Evolutionary conservation across 2,797 vertebrate species (phyloP).

Genomic region (Spondyliosoma cantharus): DNA sequence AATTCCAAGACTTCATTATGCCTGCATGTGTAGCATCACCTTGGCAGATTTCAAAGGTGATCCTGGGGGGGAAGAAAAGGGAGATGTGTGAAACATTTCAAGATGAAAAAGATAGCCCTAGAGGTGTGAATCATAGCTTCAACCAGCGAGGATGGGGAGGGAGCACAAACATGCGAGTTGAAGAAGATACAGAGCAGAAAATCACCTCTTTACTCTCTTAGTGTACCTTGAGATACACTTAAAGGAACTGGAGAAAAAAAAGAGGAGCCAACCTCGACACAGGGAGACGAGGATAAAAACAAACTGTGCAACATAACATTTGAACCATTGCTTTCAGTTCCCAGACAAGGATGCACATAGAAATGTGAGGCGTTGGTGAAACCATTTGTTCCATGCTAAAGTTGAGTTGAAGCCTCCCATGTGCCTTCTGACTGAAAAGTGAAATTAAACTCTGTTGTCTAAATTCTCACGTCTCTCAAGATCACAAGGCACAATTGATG

Average conservation of each 20-base stretch:
- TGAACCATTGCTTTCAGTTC: slow-evolving; percentile 15
- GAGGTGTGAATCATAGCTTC: slow-evolving; percentile 50
- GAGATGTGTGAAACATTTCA: slow-evolving; percentile 23
- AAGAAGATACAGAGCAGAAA: slow-evolving; percentile 23
- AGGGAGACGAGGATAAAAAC: neutral
- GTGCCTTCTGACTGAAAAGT: slow-evolving; percentile 9
- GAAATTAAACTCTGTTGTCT: slow-evolving; percentile 1
- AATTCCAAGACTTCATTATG: slow-evolving; percentile 11
- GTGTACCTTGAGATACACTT: neutral
- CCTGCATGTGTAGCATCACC: neutral
- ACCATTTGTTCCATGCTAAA: neutral
- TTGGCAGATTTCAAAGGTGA: slow-evolving; percentile 39
- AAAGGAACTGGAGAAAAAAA: slow-evolving; percentile 17
- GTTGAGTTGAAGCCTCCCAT: neutral
- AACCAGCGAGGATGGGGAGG: slow-evolving; percentile 13
- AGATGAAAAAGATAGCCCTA: slow-evolving; percentile 48
- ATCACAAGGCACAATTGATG: slow-evolving; percentile 21
- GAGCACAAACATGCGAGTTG: slow-evolving; percentile 18
- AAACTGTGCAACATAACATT: neutral
- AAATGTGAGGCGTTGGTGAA: neutral
- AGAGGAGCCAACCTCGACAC: neutral
- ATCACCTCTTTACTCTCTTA: neutral
- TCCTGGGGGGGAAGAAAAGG: neutral
- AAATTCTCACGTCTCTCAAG: slow-evolving; percentile 21
- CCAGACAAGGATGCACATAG: neutral